A percentile compares a stretch with the other conserved stretches of the same genome.
These are phyloP conservation scores for Polypterus bichir DNA, from an alignment of 2,113 vertebrate genomes.

Conservation along the genomic window DNA sequence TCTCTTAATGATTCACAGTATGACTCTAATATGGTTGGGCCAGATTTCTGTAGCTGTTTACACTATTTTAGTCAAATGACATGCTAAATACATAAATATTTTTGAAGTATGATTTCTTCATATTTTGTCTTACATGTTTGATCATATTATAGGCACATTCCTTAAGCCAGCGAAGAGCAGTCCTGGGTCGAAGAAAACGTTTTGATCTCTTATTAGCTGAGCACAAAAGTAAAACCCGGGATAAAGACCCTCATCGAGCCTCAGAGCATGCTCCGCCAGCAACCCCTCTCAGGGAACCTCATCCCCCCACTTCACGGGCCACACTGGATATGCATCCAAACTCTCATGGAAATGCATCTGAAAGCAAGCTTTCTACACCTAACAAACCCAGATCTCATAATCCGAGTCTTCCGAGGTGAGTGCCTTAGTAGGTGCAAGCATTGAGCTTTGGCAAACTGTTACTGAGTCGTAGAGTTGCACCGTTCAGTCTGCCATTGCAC, in stretches of 20 bases:
- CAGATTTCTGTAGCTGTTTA: too few relatives aligned
- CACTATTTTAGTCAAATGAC: too few relatives aligned
- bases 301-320: conserved; percentile 69
- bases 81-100: too few relatives aligned
- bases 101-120: too few relatives aligned
- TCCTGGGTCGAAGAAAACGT: conserved; percentile 90
- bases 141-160: conserved; percentile 78
- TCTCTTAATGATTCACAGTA: too few relatives aligned
- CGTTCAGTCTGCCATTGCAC: too few relatives aligned
- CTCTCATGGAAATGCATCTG: conserved; percentile 69
- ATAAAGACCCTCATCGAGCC: conserved; percentile 82
- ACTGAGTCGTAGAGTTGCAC: too few relatives aligned
- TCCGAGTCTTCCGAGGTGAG: conserved; percentile 93
- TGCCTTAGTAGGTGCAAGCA: neutral
- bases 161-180: conserved; percentile 96
- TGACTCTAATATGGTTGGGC: too few relatives aligned
- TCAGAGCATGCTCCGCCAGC: conserved; percentile 74
- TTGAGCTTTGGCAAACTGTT: conserved; percentile 11
- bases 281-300: conserved; percentile 93
- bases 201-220: conserved; percentile 91
- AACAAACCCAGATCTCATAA: conserved; percentile 87
- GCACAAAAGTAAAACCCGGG: conserved; percentile 93
- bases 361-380: conserved; percentile 73
- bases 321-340: conserved; percentile 72
- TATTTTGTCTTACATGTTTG: too few relatives aligned